Base-by-base conservation (phyloP, 2,113 vertebrate species). In the Colius striatus region DNA sequence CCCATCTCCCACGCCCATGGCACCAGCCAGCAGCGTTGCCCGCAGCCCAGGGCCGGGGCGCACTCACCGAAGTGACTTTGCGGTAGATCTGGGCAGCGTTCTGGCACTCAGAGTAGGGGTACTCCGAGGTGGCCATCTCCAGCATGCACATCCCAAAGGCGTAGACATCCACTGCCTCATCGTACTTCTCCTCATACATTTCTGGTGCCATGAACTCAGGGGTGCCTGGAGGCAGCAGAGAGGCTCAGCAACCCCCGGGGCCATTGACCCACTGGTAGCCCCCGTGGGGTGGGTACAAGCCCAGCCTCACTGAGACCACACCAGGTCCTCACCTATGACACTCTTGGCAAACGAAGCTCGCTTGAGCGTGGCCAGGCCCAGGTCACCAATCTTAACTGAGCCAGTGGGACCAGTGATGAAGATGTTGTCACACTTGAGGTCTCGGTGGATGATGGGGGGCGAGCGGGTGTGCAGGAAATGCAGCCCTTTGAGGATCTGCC, bases 81-180 rank as follows among this genome's bases (percentile, higher is more conserved):
- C 99, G 99, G 98, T 99, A 99, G 98, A 99, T 99, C 97, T 99
- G 99, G 3, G 99, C 99, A 0, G 99, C 99, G 5, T 99, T 99
- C 97, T 99, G 99, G 97, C 99, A 99, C 98, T 99, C 99, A 0
- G 99, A 99, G 97, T 99, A 99, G 19, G 99, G 99, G 89, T 99
- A 99, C 97, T 99, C 99, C 0, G 99, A 99, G 38, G 99, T 99
- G 71, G 99, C 99, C 99, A 99, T 99, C 97, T 99, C 99, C 97
- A 99, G 97, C 98, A 99, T 99, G 97, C 99, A 99, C 99, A 99
- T 99, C 80, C 99, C 99, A 0, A 99, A 99, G 38, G 99, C 99
- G 1, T 99, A 99, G 88, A 99, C 99, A 0, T 99, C 99, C 93
- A 99, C 99, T 0, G 99, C 99, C 89, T 99, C 99, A 0, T 99